Evolutionary conservation across 2,113 vertebrate genomes (phyloP).

Genomic region (Recurvirostra avosetta): DNA sequence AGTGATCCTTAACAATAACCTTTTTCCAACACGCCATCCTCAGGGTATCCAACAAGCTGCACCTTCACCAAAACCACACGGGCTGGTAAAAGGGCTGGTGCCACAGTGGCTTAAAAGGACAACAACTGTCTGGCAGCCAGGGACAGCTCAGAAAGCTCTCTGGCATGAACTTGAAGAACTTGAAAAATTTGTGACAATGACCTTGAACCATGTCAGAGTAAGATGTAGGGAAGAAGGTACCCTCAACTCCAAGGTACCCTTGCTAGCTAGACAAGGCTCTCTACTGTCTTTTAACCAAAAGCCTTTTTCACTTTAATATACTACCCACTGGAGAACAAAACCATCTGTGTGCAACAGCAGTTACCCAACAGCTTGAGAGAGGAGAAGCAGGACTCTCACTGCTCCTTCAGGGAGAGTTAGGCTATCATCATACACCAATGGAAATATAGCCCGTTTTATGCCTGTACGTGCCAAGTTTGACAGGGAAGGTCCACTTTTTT

Average conservation of each 20-base stretch:
- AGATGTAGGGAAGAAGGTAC: not conserved
- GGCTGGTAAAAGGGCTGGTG: not conserved
- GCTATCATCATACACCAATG: no score
- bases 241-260: not conserved
- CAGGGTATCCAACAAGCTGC: not conserved
- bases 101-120: no score
- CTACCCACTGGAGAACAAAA: not conserved
- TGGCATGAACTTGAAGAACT: not conserved
- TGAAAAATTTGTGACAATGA: not conserved
- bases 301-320: not conserved
- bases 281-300: not conserved
- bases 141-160: not conserved
- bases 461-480: not conserved
- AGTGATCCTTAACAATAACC: not conserved
- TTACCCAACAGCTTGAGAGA: not conserved
- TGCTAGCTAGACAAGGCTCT: not conserved
- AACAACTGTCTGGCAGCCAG: accelerated
- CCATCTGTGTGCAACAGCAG: not conserved
- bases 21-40: not conserved
- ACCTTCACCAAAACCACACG: not conserved
- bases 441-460: not conserved
- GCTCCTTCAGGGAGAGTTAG: not conserved
- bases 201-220: not conserved
- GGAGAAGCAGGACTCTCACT: not conserved
- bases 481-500: not conserved